A percentile compares a stretch with the other conserved stretches of the same genome.
These are phyloP conservation scores for Pegea sp. DNA, from an alignment of 23 tunicate species.

Conservation along the genomic window DNA sequence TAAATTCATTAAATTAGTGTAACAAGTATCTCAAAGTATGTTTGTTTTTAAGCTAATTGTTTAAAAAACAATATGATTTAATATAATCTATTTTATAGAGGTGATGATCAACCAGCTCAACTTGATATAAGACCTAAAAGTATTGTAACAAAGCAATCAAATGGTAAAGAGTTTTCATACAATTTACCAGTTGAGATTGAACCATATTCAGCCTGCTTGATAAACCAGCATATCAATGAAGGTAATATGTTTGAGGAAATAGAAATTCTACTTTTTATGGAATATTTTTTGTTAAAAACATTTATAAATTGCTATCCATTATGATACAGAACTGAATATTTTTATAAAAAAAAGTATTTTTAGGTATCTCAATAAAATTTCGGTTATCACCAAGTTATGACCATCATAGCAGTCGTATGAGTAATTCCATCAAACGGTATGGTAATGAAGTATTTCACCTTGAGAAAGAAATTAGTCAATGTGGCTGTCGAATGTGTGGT, in stretches of 20 bases:
- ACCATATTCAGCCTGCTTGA: conserved; percentile 26
- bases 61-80: background rate
- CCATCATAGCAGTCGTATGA: conserved; percentile 13
- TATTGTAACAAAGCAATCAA: conserved; percentile 10
- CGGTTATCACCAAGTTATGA: background rate
- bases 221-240: conserved; percentile 28
- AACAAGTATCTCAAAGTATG: background rate
- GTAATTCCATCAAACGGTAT: conserved; percentile 21
- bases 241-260: conserved; percentile 9
- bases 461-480: conserved; percentile 21
- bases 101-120: conserved; percentile 17
- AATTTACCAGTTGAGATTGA: conserved; percentile 36
- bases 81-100: conserved; percentile 9
- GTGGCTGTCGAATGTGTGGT: conserved; percentile 69
- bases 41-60: background rate
- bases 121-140: conserved; percentile 18
- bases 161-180: conserved; percentile 16
- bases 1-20: too few species aligned
- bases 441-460: conserved; percentile 12
- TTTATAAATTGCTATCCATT: background rate
- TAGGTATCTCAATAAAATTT: background rate
- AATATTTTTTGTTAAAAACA: background rate
- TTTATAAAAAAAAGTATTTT: background rate
- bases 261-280: background rate
- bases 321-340: background rate